These are phyloP conservation scores for Gasteruption jaculator DNA, from an alignment of 2,888 invertebrate genomes.

Conservation along the genomic window DNA sequence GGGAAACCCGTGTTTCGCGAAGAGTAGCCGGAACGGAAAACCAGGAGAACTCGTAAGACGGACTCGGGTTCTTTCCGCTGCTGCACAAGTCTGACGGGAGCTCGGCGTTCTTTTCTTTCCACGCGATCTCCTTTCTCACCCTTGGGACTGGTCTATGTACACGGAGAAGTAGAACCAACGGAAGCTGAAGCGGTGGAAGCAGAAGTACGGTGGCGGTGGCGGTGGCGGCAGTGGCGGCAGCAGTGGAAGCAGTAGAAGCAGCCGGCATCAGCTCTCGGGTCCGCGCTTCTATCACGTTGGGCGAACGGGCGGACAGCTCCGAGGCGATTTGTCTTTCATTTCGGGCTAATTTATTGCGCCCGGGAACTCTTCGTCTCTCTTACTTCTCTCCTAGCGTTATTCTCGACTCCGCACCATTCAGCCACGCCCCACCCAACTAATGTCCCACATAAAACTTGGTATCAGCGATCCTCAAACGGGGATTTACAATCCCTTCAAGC, in stretches of 20 bases:
- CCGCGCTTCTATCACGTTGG: constrained; percentile 49
- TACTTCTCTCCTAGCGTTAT: constrained; percentile 35
- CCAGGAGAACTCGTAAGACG: too few relatives aligned
- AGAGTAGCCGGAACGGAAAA: too few relatives aligned
- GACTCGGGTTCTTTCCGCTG: too few relatives aligned
- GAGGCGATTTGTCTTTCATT: constrained; percentile 52
- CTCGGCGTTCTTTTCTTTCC: too few relatives aligned
- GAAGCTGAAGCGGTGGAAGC: constrained; percentile 18
- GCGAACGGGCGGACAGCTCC: constrained; percentile 51
- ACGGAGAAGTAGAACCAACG: constrained; percentile 15
- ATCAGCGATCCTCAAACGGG: constrained; percentile 53
- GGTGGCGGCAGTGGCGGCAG: constrained; percentile 20
- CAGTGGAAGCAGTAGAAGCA: constrained; percentile 24
- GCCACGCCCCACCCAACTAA: constrained; percentile 52
- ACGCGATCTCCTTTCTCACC: constrained; percentile 28
- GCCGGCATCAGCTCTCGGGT: constrained; percentile 43
- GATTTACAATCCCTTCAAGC: constrained; percentile 53
- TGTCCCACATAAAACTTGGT: constrained; percentile 53
- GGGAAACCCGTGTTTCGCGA: too few relatives aligned
- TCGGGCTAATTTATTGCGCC: constrained; percentile 51
- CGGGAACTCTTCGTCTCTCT: constrained; percentile 28
- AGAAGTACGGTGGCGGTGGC: constrained; percentile 24
- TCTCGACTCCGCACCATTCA: constrained; percentile 43
- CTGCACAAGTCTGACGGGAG: too few relatives aligned
- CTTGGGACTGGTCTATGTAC: constrained; percentile 26